These are phyloP conservation scores for rabbit (Oryctolagus cuniculus) DNA, from an alignment of 2,113 vertebrate genomes.

Conservation along the genomic window DNA sequence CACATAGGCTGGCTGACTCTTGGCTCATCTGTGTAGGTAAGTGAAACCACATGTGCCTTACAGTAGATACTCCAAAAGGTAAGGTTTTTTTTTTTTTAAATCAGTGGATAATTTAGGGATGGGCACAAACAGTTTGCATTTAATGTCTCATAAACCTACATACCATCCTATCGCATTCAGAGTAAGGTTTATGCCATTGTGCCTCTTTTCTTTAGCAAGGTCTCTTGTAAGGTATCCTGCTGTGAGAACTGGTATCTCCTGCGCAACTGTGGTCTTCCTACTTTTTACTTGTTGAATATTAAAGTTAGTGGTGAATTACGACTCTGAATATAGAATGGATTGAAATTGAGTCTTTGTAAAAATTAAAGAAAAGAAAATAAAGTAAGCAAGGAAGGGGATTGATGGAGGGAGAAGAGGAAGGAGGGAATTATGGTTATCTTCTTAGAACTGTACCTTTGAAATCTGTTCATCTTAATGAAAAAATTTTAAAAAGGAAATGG, in stretches of 20 bases:
- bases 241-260: neutral
- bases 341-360: no score
- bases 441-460: no score
- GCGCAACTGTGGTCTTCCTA: no score
- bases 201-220: neutral
- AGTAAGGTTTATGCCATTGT: neutral
- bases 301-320: no score
- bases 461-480: no score
- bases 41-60: neutral
- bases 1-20: neutral
- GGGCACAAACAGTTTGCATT: neutral
- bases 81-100: neutral
- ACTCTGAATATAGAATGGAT: no score
- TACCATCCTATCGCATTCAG: neutral
- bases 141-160: neutral
- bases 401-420: no score
- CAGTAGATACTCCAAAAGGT: neutral
- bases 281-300: no score
- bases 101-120: neutral
- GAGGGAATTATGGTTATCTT: no score
- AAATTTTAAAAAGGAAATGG: neutral
- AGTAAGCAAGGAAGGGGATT: no score
- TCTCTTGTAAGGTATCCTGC: neutral
- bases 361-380: no score
- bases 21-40: neutral